phyloP scores from a whole-genome alignment of 1,140 invertebrate species.

The Venturia canescens region DNA sequence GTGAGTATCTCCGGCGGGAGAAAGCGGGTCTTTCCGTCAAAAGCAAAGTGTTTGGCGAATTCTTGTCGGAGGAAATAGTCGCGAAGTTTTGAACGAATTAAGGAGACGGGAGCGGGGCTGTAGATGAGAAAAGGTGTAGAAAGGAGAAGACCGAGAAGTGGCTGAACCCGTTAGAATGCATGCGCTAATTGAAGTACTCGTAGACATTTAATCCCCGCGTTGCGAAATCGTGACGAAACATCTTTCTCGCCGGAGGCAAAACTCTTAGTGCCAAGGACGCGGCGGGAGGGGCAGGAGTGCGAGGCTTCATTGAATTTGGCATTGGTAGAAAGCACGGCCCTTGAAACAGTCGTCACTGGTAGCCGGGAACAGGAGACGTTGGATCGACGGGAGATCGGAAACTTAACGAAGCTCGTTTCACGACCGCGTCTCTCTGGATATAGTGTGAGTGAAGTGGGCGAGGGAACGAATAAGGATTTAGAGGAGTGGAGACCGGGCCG shows the following conservation, averaged over 20 bases:
- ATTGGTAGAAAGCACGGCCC: neutral
- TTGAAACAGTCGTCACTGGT: neutral
- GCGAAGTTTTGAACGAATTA: too few species aligned
- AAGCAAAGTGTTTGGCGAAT: too few species aligned
- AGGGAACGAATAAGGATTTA: neutral
- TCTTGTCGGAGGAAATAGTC: too few species aligned
- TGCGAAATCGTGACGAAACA: neutral
- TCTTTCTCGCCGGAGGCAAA: neutral
- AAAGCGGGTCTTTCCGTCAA: too few species aligned
- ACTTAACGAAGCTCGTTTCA: constrained; percentile 41
- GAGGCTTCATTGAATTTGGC: neutral
- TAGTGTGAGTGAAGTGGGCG: constrained; percentile 19
- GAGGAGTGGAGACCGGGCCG: neutral
- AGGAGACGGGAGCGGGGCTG: too few species aligned
- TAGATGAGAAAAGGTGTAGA: too few species aligned
- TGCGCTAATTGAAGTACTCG: too few species aligned
- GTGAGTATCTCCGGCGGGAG: neutral
- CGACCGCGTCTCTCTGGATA: constrained; percentile 3
- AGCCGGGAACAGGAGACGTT: neutral
- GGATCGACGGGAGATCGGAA: constrained; percentile 20
- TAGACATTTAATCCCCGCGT: neutral
- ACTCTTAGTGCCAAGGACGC: neutral
- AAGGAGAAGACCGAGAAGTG: too few species aligned
- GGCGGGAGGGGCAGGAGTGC: too few species aligned
- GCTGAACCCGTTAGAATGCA: too few species aligned